A percentile compares a stretch with the other conserved stretches of the same genome.
Conservation (phyloP, 2,888 invertebrate genomes). For the Amaurobius ferox region DNA sequence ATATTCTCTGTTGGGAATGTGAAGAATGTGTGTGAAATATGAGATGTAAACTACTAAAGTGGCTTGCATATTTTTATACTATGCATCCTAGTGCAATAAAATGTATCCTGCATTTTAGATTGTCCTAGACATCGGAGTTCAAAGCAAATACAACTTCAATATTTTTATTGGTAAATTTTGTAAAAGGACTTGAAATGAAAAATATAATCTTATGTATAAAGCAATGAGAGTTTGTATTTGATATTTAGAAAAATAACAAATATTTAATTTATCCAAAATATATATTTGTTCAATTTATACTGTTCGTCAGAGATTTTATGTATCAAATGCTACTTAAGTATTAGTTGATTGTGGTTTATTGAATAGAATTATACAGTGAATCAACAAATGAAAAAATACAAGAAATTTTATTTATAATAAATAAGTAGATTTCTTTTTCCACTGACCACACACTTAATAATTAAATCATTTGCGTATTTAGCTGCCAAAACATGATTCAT, state of each 20-base stretch:
- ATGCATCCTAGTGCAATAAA: slow-evolving; percentile 72
- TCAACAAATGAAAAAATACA: too few species aligned
- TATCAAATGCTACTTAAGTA: too few species aligned
- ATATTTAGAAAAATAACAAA: neutral
- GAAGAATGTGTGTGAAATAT: slow-evolving; percentile 44
- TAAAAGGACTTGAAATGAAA: neutral
- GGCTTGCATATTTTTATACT: slow-evolving; percentile 70
- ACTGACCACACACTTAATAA: too few species aligned
- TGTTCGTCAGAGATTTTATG: too few species aligned
- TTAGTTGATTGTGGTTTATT: too few species aligned
- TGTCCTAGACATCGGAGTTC: slow-evolving; percentile 28
- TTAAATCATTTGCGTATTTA: too few species aligned
- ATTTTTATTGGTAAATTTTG: slow-evolving; percentile 4
- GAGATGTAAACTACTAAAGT: slow-evolving; percentile 44
- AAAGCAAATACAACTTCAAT: neutral
- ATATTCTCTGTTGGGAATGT: slow-evolving; percentile 31
- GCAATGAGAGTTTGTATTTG: neutral
- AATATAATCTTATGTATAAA: neutral
- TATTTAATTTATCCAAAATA: too few species aligned
- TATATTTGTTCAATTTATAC: too few species aligned
- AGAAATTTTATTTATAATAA: too few species aligned
- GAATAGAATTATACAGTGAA: too few species aligned
- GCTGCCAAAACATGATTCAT: too few species aligned
- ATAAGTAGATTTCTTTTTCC: too few species aligned
- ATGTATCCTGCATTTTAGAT: slow-evolving; percentile 59